Conservation (phyloP, 2,797 vertebrate genomes). For the Vespertilio murinus region DNA sequence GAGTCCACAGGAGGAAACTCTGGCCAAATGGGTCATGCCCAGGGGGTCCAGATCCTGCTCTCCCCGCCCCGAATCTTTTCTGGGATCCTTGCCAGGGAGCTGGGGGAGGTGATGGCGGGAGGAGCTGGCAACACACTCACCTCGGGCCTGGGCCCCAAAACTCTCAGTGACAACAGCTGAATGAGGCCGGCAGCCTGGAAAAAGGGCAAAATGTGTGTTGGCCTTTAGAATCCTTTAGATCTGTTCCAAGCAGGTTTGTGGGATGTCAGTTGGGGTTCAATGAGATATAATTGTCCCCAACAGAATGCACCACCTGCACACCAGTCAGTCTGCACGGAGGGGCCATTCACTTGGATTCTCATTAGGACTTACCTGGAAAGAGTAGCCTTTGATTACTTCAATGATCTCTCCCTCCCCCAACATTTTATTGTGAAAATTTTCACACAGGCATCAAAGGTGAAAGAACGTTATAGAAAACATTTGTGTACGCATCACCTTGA, state of each 20-base stretch:
- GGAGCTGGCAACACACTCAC: neutral
- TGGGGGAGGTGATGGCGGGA: neutral
- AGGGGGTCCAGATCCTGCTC: neutral
- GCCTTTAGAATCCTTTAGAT: neutral
- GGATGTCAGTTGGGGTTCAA: neutral
- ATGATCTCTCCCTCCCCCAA: neutral
- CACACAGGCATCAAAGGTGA: neutral
- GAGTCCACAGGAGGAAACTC: neutral
- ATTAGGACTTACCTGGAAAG: neutral
- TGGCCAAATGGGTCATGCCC: neutral
- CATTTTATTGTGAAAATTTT: neutral
- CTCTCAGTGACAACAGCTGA: neutral
- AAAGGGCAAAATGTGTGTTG: neutral
- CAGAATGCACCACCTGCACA: fast-evolving
- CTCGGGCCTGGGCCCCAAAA: neutral
- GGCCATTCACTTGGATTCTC: neutral
- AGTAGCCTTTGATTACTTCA: neutral
- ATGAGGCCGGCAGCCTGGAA: slow-evolving; percentile 34
- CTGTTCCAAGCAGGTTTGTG: neutral
- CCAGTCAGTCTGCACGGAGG: neutral
- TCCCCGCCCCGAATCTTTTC: neutral
- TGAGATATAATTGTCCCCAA: neutral
- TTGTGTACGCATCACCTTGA: neutral
- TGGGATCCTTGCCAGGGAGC: neutral
- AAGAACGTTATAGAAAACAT: neutral